Percentiles rank a stretch among this genome's conserved stretches.
These are phyloP conservation scores for Cottoperca gobio DNA, from an alignment of 2,797 vertebrate genomes.

Conservation along the genomic window DNA sequence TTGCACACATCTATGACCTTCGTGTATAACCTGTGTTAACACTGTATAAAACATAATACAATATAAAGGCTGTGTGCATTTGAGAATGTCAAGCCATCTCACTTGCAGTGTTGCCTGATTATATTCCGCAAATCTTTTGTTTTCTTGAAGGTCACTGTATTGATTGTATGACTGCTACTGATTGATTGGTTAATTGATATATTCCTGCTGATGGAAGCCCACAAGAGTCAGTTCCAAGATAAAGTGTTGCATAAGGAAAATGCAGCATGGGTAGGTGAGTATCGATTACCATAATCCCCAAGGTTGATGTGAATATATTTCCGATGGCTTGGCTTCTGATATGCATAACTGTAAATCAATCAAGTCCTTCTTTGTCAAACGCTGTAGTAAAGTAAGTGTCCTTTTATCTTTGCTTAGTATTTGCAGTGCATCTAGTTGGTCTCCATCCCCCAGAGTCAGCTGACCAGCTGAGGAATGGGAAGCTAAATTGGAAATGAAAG, in stretches of 20 bases:
- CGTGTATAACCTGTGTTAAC: background rate
- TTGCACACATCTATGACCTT: background rate
- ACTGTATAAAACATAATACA: background rate
- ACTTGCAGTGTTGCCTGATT: slow-evolving; percentile 34
- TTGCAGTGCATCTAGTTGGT: slow-evolving; percentile 23
- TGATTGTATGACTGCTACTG: slow-evolving; percentile 52
- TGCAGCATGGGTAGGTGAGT: background rate
- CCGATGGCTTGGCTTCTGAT: background rate
- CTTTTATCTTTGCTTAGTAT: slow-evolving; percentile 27
- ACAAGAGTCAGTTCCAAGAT: slow-evolving; percentile 19
- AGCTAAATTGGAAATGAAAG: slow-evolving; percentile 70
- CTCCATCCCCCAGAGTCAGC: slow-evolving; percentile 30
- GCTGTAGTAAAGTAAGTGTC: background rate
- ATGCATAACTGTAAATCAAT: slow-evolving; percentile 11
- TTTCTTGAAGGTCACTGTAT: slow-evolving; percentile 74
- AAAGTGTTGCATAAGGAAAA: slow-evolving; percentile 14
- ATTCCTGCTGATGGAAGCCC: slow-evolving; percentile 39
- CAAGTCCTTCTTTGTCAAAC: slow-evolving; percentile 1
- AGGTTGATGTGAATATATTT: background rate
- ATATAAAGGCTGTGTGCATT: background rate
- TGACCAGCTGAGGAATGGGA: slow-evolving; percentile 56
- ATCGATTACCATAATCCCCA: background rate
- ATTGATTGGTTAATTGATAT: slow-evolving; percentile 68
- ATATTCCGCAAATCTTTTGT: slow-evolving; percentile 59
- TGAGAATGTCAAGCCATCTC: slow-evolving; percentile 41